phyloP scores from a whole-genome alignment of 1,140 invertebrate genomes.

The Microvelia longipes region DNA sequence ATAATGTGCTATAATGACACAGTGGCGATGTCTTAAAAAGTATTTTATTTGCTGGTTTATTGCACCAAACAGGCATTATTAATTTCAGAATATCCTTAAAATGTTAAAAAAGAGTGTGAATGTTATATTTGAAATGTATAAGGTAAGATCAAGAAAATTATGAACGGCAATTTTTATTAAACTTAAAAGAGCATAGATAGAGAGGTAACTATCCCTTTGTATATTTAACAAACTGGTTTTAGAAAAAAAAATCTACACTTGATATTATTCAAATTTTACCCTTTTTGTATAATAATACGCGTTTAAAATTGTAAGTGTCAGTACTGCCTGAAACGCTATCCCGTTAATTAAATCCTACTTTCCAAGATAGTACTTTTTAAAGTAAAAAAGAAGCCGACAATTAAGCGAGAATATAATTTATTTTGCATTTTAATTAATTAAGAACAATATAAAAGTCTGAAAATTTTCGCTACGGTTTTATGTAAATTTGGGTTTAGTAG shows the following conservation, averaged over 20 bases:
- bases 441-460: conserved; percentile 1
- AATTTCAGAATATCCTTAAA: too few species aligned
- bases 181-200: too few species aligned
- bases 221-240: too few species aligned
- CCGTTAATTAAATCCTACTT: conserved; percentile 6
- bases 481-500: background rate
- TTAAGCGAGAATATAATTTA: conserved; percentile 6
- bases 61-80: too few species aligned
- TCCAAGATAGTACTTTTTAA: background rate
- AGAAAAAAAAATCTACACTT: background rate
- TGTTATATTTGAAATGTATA: too few species aligned
- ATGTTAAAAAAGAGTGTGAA: too few species aligned
- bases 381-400: conserved; percentile 1
- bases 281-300: background rate
- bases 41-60: too few species aligned
- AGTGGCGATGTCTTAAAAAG: too few species aligned
- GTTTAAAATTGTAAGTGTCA: background rate
- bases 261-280: background rate
- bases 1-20: too few species aligned
- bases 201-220: too few species aligned
- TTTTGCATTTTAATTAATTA: conserved; percentile 7
- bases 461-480: conserved; percentile 3
- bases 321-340: background rate
- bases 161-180: too few species aligned
- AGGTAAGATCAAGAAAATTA: too few species aligned